Evolutionary conservation across 1,140 invertebrate species (phyloP).

Genomic region (Sipha flava): DNA sequence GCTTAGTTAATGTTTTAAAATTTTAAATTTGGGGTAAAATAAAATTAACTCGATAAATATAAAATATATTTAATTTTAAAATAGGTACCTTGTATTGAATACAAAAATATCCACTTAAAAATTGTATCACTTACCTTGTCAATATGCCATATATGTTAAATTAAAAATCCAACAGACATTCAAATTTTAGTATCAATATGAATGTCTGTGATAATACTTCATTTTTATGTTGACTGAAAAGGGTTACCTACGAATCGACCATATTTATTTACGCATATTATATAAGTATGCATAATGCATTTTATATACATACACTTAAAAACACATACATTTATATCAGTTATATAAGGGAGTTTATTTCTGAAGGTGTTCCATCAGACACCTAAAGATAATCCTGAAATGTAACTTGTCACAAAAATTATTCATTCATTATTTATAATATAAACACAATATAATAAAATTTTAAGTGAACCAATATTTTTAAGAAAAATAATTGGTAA

Average conservation of each 20-base stretch:
- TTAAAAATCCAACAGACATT: background rate
- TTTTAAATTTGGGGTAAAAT: too few relatives aligned
- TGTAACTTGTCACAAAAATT: conserved; percentile 22
- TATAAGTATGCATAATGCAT: background rate
- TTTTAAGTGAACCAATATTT: background rate
- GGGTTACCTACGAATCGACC: background rate
- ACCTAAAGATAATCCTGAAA: conserved; percentile 17
- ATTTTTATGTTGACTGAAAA: background rate
- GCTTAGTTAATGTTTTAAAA: too few relatives aligned
- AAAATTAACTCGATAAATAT: too few relatives aligned
- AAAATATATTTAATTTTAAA: too few relatives aligned
- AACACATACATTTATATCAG: background rate
- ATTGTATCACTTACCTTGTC: conserved; percentile 3
- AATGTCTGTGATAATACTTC: background rate
- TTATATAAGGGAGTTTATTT: background rate
- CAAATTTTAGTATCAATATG: background rate
- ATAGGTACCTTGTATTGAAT: background rate
- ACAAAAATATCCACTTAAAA: background rate
- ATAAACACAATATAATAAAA: background rate
- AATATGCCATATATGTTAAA: background rate
- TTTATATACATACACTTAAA: background rate
- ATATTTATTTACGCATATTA: background rate
- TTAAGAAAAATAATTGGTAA: background rate
- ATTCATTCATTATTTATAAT: background rate
- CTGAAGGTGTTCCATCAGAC: background rate